These are phyloP conservation scores for Mechanitis messenoides DNA, from an alignment of 2,888 invertebrate genomes.

Conservation along the genomic window DNA sequence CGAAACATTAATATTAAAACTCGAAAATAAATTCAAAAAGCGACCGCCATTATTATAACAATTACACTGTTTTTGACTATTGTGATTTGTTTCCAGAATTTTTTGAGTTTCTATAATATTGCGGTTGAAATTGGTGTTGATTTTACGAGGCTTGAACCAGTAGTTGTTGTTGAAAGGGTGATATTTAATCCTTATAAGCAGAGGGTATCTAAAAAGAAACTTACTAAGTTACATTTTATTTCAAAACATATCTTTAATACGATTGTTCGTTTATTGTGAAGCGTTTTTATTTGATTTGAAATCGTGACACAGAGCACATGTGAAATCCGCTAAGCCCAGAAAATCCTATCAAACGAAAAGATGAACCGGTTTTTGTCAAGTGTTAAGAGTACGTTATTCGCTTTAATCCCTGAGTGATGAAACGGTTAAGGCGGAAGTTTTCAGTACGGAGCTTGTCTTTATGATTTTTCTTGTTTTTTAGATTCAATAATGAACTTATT, in stretches of 20 bases:
- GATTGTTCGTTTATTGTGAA: constrained; percentile 26
- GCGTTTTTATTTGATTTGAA: constrained; percentile 37
- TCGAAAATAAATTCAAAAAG: constrained; percentile 56
- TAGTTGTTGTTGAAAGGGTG: constrained; percentile 50
- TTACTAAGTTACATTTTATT: constrained; percentile 23
- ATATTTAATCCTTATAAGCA: constrained; percentile 54
- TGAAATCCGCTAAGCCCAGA: constrained; percentile 60
- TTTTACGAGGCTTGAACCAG: constrained; percentile 66
- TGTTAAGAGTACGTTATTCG: constrained; percentile 43
- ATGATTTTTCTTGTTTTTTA: constrained; percentile 32
- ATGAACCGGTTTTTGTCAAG: constrained; percentile 50
- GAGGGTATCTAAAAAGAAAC: constrained; percentile 19
- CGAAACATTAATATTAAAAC: constrained; percentile 73
- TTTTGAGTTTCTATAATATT: constrained; percentile 31
- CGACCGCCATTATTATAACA: constrained; percentile 58
- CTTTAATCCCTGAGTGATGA: constrained; percentile 45
- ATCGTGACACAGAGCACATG: constrained; percentile 42
- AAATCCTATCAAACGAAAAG: constrained; percentile 53
- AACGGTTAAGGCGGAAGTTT: constrained; percentile 43
- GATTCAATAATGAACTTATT: constrained; percentile 28
- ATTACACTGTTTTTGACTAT: constrained; percentile 48
- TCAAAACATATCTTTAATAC: constrained; percentile 19
- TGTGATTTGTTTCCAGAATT: constrained; percentile 40
- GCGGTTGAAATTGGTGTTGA: constrained; percentile 48
- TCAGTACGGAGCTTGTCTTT: constrained; percentile 37